Percentiles rank a stretch among this genome's conserved stretches.
Conservation (phyloP, 1,140 invertebrate species). For the Drosophila serrata region DNA sequence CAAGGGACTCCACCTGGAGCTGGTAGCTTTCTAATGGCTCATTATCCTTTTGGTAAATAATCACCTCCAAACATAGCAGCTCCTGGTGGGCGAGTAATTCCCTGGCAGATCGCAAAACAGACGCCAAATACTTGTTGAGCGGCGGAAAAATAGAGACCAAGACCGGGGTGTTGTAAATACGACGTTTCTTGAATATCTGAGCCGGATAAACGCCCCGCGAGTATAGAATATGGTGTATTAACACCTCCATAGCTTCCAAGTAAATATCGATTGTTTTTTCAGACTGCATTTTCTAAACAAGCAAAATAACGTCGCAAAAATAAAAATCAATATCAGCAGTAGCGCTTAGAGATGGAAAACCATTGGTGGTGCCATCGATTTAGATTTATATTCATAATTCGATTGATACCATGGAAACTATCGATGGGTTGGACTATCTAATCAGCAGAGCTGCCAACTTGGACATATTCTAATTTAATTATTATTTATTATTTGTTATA, state of each 20-base stretch:
- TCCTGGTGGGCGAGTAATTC: conserved; percentile 46
- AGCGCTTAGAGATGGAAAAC: no score
- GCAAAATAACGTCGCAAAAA: conserved; percentile 6
- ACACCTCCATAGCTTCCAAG: conserved; percentile 75
- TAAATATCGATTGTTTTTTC: conserved; percentile 58
- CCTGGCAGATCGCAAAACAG: conserved; percentile 52
- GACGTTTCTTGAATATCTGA: conserved; percentile 75
- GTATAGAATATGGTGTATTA: conserved; percentile 78
- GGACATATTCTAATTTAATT: not conserved
- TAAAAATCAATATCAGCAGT: conserved; percentile 11
- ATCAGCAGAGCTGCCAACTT: not conserved
- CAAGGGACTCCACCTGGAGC: conserved; percentile 18
- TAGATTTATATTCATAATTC: no score
- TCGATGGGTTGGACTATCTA: no score
- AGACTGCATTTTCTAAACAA: conserved; percentile 43
- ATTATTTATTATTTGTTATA: no score
- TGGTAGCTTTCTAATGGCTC: conserved; percentile 58
- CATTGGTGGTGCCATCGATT: no score
- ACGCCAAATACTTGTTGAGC: conserved; percentile 70
- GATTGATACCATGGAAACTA: no score
- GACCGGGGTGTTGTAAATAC: conserved; percentile 74
- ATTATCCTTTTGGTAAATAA: conserved; percentile 59
- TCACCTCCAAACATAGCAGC: conserved; percentile 57
- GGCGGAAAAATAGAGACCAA: conserved; percentile 71
- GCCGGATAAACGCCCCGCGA: conserved; percentile 71